Evolutionary conservation across 2,888 invertebrate species (phyloP).

Genomic region (Drosophila yooni): DNA sequence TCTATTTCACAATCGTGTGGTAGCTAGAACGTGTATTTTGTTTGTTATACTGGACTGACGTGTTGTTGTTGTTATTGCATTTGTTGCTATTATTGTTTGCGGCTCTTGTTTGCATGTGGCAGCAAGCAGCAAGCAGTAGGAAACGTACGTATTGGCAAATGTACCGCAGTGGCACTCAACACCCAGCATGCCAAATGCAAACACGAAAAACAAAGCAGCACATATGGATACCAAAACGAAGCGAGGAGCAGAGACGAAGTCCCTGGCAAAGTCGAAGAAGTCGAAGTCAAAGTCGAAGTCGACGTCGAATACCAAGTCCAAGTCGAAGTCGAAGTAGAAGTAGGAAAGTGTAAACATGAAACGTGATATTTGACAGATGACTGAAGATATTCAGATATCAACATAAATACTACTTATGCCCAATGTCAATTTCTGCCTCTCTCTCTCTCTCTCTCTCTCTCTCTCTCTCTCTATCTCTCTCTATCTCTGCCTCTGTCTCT

Average conservation of each 20-base stretch:
- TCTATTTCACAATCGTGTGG: constrained; percentile 14
- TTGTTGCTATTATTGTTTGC: constrained; percentile 28
- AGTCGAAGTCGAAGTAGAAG: constrained; percentile 14
- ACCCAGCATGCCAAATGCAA: constrained; percentile 72
- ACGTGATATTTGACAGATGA: constrained; percentile 81
- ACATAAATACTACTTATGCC: constrained; percentile 77
- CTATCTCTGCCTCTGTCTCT: background rate
- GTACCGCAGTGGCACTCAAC: constrained; percentile 61
- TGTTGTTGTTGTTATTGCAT: constrained; percentile 12
- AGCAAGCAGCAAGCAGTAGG: constrained; percentile 15
- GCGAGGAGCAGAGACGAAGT: background rate
- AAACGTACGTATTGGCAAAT: constrained; percentile 51
- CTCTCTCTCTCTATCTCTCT: background rate
- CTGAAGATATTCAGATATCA: constrained; percentile 77
- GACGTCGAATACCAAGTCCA: constrained; percentile 11
- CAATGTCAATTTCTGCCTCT: constrained; percentile 32
- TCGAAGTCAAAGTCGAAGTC: background rate
- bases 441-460: constrained; percentile 6
- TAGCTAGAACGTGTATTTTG: constrained; percentile 23
- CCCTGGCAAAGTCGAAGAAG: background rate
- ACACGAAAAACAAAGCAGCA: constrained; percentile 42
- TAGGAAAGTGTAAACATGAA: constrained; percentile 75
- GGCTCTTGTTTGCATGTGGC: constrained; percentile 54
- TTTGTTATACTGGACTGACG: constrained; percentile 13
- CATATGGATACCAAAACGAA: constrained; percentile 2